Evolutionary conservation across 1,140 invertebrate species (phyloP).

Genomic region (Lasioglossum albipes): DNA sequence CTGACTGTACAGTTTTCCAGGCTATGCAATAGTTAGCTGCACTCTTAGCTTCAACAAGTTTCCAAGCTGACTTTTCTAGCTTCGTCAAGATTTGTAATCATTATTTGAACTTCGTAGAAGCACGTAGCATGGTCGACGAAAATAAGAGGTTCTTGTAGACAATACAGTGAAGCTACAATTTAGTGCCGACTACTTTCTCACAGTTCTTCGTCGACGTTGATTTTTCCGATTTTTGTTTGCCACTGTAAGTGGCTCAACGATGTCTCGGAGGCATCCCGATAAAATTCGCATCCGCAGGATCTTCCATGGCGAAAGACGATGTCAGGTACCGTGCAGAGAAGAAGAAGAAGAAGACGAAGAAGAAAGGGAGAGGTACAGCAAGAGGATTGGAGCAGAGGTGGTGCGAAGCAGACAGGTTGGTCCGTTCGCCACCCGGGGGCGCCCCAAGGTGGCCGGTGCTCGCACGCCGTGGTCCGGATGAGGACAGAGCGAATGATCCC

Average conservation of each 20-base stretch:
- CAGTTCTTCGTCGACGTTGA: too few species aligned
- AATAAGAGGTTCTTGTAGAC: too few species aligned
- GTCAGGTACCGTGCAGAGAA: conserved; percentile 15
- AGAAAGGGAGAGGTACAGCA: conserved; percentile 31
- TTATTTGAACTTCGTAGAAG: too few species aligned
- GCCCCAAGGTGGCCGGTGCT: conserved; percentile 77
- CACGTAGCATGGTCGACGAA: too few species aligned
- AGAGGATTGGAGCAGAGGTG: conserved; percentile 59
- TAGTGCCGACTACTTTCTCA: too few species aligned
- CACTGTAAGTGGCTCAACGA: not conserved
- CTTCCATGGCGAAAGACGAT: conserved; percentile 32
- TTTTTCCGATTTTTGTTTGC: too few species aligned
- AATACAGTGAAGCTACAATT: too few species aligned
- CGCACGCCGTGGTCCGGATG: conserved; percentile 64
- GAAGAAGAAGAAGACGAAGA: conserved; percentile 23
- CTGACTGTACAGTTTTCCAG: not conserved
- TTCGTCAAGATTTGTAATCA: too few species aligned
- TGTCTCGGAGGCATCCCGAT: not conserved
- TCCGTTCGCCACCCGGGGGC: conserved; percentile 77
- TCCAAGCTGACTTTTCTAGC: too few species aligned
- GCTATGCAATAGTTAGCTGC: too few species aligned
- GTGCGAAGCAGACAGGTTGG: conserved; percentile 68
- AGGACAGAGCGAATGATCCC: conserved; percentile 40
- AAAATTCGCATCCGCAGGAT: not conserved
- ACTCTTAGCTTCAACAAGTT: too few species aligned